Conservation (phyloP, 1,140 invertebrate species). For the Sipha flava region DNA sequence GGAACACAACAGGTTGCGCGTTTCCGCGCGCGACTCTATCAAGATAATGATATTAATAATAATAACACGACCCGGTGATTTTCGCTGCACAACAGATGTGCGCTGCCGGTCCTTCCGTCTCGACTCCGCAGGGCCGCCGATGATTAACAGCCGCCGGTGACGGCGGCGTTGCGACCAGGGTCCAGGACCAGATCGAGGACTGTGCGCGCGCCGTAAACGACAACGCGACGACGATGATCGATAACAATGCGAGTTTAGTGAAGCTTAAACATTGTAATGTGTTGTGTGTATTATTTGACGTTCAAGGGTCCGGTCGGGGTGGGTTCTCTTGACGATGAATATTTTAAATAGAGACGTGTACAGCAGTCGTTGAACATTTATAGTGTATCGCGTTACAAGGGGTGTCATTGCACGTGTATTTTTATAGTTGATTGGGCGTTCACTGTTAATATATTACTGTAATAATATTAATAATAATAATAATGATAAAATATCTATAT, state of each 20-base stretch:
- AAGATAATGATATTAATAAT: constrained; percentile 31
- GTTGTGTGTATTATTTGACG: background rate
- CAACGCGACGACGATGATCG: background rate
- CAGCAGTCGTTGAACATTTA: background rate
- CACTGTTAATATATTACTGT: background rate
- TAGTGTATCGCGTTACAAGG: background rate
- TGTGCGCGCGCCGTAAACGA: background rate
- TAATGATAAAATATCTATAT: too few species aligned
- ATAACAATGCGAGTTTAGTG: constrained; percentile 23
- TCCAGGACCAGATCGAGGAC: background rate
- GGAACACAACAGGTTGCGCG: constrained; percentile 29
- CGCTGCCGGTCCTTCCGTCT: background rate
- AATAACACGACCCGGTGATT: constrained; percentile 30
- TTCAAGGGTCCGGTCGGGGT: background rate
- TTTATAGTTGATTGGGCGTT: background rate
- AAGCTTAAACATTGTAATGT: constrained; percentile 22
- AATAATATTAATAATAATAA: background rate
- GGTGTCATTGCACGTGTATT: background rate
- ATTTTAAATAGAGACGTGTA: constrained; percentile 13
- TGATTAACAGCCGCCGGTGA: constrained; percentile 11
- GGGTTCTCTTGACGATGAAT: background rate
- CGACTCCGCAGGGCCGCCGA: background rate
- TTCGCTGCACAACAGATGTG: constrained; percentile 24
- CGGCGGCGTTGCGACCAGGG: background rate
- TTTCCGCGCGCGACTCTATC: background rate